A percentile compares a stretch with the other conserved stretches of the same genome.
phyloP scores from a whole-genome alignment of 1,140 invertebrate species.

The Camponotus floridanus region DNA sequence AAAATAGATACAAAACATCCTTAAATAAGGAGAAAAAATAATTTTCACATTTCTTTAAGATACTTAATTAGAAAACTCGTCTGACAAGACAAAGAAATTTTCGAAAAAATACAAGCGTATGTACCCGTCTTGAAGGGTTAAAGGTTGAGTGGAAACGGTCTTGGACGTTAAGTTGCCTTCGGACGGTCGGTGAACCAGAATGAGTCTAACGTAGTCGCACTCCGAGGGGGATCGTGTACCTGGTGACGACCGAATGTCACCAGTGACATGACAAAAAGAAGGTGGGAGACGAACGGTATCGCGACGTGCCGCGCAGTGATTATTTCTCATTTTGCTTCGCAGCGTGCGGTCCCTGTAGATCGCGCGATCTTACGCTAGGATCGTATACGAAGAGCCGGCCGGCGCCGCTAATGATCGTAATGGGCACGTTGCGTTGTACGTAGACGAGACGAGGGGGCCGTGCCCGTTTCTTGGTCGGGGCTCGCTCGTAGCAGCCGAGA shows the following conservation, averaged over 20 bases:
- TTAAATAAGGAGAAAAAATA: not conserved
- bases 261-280: conserved; percentile 49
- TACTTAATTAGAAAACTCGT: no score
- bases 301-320: conserved; percentile 24
- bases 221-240: conserved; percentile 28
- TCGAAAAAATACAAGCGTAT: not conserved
- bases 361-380: conserved; percentile 32
- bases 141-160: not conserved
- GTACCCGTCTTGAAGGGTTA: not conserved
- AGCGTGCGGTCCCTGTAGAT: conserved; percentile 56
- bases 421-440: conserved; percentile 45
- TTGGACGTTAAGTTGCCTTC: conserved; percentile 4
- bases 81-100: not conserved
- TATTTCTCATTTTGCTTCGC: conserved; percentile 56
- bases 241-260: conserved; percentile 46
- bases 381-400: conserved; percentile 23
- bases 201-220: conserved; percentile 19
- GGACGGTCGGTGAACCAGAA: conserved; percentile 43
- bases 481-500: conserved; percentile 45
- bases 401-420: conserved; percentile 63
- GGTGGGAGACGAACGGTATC: conserved; percentile 41
- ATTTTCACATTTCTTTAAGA: not conserved
- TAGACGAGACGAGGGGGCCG: conserved; percentile 6
- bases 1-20: not conserved
- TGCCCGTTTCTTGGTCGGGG: conserved; percentile 18